These are phyloP conservation scores for Amphipyra tragopoginis DNA, from an alignment of 2,888 invertebrate genomes.

Conservation along the genomic window DNA sequence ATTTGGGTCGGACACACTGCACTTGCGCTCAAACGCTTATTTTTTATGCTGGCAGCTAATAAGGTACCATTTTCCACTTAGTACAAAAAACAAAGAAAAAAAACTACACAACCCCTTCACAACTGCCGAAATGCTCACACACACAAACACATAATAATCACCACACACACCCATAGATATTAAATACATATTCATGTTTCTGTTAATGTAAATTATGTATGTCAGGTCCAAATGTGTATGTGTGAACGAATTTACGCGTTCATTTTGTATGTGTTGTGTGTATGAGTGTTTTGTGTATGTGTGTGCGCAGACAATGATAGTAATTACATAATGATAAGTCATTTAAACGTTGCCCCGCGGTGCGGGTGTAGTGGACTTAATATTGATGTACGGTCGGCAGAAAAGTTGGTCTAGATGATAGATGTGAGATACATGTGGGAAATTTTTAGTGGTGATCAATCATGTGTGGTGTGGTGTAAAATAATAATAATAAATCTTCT, in stretches of 20 bases:
- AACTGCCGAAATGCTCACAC: constrained; percentile 28
- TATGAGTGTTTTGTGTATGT: constrained; percentile 17
- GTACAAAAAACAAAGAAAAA: constrained; percentile 10
- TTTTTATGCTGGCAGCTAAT: neutral
- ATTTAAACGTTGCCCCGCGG: constrained; percentile 86
- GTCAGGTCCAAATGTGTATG: neutral
- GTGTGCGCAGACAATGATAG: constrained; percentile 83
- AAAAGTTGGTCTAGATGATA: constrained; percentile 42
- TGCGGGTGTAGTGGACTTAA: constrained; percentile 79
- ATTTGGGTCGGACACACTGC: too few species aligned
- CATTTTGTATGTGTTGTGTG: constrained; percentile 52
- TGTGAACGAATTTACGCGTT: constrained; percentile 19
- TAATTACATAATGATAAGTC: constrained; percentile 90
- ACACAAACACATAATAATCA: constrained; percentile 3
- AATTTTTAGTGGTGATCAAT: neutral
- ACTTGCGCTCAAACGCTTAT: too few species aligned
- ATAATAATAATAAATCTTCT: too few species aligned
- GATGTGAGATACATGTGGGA: constrained; percentile 19
- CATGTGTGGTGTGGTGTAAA: neutral
- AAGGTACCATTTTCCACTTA: constrained; percentile 12
- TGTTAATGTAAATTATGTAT: constrained; percentile 20
- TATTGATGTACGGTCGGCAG: constrained; percentile 73
- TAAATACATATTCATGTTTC: constrained; percentile 19
- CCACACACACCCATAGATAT: constrained; percentile 4
- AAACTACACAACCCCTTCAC: constrained; percentile 17